A percentile compares a stretch with the other conserved stretches of the same genome.
phyloP scores from a whole-genome alignment of 2,888 invertebrate species.

The Opisthograptis luteolata region DNA sequence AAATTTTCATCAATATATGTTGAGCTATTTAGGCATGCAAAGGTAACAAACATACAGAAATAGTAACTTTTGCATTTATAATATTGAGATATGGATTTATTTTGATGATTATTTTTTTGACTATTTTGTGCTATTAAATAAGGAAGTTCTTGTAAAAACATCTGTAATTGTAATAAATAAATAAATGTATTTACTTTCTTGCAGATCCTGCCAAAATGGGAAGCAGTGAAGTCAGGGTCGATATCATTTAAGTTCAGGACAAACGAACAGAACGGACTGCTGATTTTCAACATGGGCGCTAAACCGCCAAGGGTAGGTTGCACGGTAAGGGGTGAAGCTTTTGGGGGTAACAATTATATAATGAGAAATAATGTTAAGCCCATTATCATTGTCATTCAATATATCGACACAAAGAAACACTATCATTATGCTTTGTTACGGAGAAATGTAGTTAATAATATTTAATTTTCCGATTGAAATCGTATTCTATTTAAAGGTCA shows the following conservation, averaged over 20 bases:
- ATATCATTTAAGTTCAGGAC: constrained; percentile 98
- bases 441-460: constrained; percentile 37
- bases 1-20: no score
- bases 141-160: constrained; percentile 1
- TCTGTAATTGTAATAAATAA: not conserved
- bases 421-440: constrained; percentile 32
- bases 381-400: constrained; percentile 27
- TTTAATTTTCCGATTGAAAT: no score
- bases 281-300: constrained; percentile 95
- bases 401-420: constrained; percentile 22
- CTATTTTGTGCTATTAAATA: no score
- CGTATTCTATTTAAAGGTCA: no score
- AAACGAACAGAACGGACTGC: constrained; percentile 96
- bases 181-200: constrained; percentile 46
- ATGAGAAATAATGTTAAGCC: constrained; percentile 43
- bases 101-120: no score
- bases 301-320: constrained; percentile 90
- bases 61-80: no score
- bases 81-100: no score
- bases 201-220: constrained; percentile 95
- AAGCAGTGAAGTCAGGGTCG: constrained; percentile 94
- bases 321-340: constrained; percentile 85
- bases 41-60: no score
- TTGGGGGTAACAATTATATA: constrained; percentile 66
- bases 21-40: no score